Conservation (phyloP, 2,888 invertebrate species). For the Mesopsocus fuscifrons region DNA sequence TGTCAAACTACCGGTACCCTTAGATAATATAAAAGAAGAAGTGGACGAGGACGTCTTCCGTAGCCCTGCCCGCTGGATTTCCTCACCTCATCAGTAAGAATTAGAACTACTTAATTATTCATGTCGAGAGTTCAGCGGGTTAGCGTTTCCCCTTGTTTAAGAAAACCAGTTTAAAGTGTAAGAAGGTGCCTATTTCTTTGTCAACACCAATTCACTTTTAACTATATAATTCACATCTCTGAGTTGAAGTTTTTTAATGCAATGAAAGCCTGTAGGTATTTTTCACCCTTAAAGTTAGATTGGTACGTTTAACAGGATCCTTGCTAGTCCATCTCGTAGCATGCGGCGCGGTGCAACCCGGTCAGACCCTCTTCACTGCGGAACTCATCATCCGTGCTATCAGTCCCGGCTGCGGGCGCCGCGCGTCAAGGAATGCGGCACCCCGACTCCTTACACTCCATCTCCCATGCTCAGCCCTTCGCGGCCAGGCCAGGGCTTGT, state of each 20-base stretch:
- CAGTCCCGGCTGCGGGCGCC: constrained; percentile 33
- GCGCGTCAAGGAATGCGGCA: constrained; percentile 24
- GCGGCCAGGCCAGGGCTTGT: constrained; percentile 72
- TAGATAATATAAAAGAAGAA: constrained; percentile 35
- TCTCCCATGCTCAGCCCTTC: constrained; percentile 88
- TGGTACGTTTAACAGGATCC: constrained; percentile 42
- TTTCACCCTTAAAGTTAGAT: no score
- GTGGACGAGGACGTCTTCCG: constrained; percentile 56
- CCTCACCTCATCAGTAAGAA: no score
- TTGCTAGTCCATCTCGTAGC: constrained; percentile 42
- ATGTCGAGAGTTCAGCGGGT: no score
- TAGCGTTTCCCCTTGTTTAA: no score
- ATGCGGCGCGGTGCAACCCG: constrained; percentile 45
- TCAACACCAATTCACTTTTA: no score
- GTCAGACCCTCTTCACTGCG: constrained; percentile 27
- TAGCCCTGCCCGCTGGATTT: constrained; percentile 25
- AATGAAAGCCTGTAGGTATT: no score
- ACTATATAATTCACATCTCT: no score
- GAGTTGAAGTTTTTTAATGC: no score
- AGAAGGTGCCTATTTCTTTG: no score
- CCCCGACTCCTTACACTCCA: constrained; percentile 58
- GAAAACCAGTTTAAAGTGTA: no score
- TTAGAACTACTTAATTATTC: no score
- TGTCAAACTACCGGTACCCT: constrained; percentile 21
- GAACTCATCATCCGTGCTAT: constrained; percentile 25